These are phyloP conservation scores for Musca vetustissima DNA, from an alignment of 1,140 invertebrate species.

Conservation along the genomic window DNA sequence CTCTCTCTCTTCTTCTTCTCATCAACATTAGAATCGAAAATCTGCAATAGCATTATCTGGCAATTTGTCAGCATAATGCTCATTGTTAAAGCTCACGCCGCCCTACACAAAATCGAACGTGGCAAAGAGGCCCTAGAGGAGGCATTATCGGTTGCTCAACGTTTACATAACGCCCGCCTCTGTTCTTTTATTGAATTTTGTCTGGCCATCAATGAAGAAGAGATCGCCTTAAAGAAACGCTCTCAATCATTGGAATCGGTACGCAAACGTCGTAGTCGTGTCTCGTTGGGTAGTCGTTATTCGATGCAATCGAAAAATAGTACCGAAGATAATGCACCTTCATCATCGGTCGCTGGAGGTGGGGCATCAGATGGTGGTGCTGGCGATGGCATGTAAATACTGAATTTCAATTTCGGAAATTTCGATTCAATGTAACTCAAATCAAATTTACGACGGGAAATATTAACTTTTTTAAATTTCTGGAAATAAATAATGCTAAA, in stretches of 20 bases:
- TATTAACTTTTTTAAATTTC: too few species aligned
- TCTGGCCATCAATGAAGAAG: constrained; percentile 44
- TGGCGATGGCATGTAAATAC: neutral
- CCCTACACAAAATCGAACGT: constrained; percentile 43
- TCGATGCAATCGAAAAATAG: constrained; percentile 12
- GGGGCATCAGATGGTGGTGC: too few species aligned
- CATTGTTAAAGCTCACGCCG: constrained; percentile 43
- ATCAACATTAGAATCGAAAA: constrained; percentile 33
- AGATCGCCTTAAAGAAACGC: constrained; percentile 39
- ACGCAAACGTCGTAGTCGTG: constrained; percentile 22
- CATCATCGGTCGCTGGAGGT: neutral
- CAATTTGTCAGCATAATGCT: constrained; percentile 41
- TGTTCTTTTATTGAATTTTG: constrained; percentile 46
- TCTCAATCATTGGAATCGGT: constrained; percentile 19
- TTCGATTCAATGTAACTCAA: too few species aligned
- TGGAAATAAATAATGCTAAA: too few species aligned
- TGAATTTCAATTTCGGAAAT: too few species aligned
- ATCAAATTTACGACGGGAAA: too few species aligned
- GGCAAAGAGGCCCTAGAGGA: constrained; percentile 37
- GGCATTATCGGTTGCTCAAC: constrained; percentile 36
- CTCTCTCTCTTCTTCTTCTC: too few species aligned
- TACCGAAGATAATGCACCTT: neutral
- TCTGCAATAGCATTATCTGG: constrained; percentile 43
- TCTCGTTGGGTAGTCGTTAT: constrained; percentile 14
- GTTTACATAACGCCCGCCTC: constrained; percentile 34